phyloP scores from a whole-genome alignment of 2,888 invertebrate species.

The Euclidia mi region DNA sequence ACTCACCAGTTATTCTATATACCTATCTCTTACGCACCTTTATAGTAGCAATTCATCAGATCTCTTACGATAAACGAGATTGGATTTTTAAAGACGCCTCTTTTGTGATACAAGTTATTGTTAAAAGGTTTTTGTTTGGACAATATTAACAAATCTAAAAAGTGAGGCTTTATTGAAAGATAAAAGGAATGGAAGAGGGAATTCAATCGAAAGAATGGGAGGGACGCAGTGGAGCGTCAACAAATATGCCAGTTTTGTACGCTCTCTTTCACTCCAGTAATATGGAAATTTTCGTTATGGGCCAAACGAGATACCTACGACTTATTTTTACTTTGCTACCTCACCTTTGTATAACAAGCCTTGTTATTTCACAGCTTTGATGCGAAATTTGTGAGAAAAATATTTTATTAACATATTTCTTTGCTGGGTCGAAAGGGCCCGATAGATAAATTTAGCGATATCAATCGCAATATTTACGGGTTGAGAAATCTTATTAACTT shows the following conservation, averaged over 20 bases:
- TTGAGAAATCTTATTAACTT: neutral
- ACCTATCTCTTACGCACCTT: conserved; percentile 21
- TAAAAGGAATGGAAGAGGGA: conserved; percentile 11
- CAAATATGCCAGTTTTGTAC: conserved; percentile 18
- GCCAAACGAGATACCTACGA: conserved; percentile 20
- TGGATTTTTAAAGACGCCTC: conserved; percentile 16
- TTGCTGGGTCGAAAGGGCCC: neutral
- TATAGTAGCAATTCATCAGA: conserved; percentile 23
- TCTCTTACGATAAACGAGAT: conserved; percentile 22
- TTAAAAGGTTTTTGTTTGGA: conserved; percentile 19
- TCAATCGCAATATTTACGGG: neutral
- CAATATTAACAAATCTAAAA: conserved; percentile 16
- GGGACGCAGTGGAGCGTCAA: conserved; percentile 17
- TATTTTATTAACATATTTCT: neutral
- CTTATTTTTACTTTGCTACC: conserved; percentile 23
- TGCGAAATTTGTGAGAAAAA: neutral
- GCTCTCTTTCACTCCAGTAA: conserved; percentile 26
- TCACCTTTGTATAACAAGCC: conserved; percentile 6
- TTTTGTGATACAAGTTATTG: conserved; percentile 14
- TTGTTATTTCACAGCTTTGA: neutral
- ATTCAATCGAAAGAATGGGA: conserved; percentile 23
- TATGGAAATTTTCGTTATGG: conserved; percentile 34
- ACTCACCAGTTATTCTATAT: conserved; percentile 34
- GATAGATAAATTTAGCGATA: conserved; percentile 1
- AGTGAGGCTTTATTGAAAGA: conserved; percentile 9